These are phyloP conservation scores for Leptobrachium ailaonicum DNA, from an alignment of 2,113 vertebrate species.

Conservation along the genomic window DNA sequence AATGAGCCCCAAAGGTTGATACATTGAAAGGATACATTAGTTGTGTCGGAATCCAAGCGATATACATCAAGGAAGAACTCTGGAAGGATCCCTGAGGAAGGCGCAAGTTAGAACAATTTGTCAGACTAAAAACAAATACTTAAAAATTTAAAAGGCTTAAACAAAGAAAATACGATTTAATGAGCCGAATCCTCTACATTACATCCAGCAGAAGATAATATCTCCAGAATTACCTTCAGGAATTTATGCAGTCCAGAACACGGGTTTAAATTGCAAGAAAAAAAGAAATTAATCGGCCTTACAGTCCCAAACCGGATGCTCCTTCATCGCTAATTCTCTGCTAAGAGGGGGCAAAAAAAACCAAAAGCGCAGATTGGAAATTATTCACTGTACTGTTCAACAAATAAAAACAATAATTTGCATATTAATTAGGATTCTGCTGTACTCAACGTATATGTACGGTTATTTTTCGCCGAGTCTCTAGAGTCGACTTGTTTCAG, in stretches of 20 bases:
- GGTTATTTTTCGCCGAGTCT: conserved; percentile 36
- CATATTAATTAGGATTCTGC: conserved; percentile 41
- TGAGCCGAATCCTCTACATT: neutral
- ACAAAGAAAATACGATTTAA: neutral
- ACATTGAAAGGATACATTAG: no score
- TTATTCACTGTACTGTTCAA: conserved; percentile 29
- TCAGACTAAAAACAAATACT: neutral
- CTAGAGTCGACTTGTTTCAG: conserved; percentile 36
- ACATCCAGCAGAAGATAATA: neutral
- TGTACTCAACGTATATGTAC: conserved; percentile 6
- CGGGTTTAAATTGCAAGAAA: neutral
- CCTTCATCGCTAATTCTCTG: conserved; percentile 11
- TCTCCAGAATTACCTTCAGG: neutral
- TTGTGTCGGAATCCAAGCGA: neutral
- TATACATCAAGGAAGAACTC: neutral
- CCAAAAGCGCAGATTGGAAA: conserved; percentile 26
- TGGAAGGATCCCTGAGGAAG: neutral
- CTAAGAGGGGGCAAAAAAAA: neutral
- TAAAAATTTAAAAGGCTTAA: no score
- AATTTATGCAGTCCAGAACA: neutral
- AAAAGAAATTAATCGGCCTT: conserved; percentile 14
- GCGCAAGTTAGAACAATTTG: neutral
- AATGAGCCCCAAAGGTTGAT: neutral
- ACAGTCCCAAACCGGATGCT: conserved; percentile 22
- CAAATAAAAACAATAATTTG: conserved; percentile 51